Base-by-base conservation (phyloP, 2,888 invertebrate species). In the Penaeus monodon region DNA sequence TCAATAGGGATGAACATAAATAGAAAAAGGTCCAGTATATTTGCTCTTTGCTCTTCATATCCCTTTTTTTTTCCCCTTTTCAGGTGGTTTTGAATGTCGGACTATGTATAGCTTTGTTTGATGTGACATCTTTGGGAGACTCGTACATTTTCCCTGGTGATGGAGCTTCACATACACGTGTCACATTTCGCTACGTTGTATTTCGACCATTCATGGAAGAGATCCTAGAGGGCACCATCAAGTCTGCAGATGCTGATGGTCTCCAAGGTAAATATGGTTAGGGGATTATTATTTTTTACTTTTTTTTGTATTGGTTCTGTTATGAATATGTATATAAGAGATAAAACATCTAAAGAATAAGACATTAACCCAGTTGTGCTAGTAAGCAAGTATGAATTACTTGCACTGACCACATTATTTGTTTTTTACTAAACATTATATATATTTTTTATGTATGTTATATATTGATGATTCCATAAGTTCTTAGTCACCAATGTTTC, bases 191-290 rank as follows among this genome's bases (percentile, higher is more conserved):
- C 78, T 98, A 96, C 92, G 96, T 99, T 76, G 97, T 99, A 1
- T 99, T 99, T 92, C 94, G 98, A 81, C 99, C 99, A 0, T 95
- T 96, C 91, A 94, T 97, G 90, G 99, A 99, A 93, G 99, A 99
- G 93, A 95, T 99, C 86, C 92, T 99, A 24, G 94, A 96, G 89
- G 99, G 99, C 10, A 98, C 97, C 93, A 98, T 99, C 90, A 95
- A 97, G 91, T 96, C 96, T 92, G 97, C 97, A 92, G 96, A 96
- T 91, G 94, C 96, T 90, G 98, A 98, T 92, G 98, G 98, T 76
- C 97, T 99, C 57, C 96, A 97, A 93, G 95, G 96, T 97, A 90
- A 90, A 90, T 86, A 65, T 22, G 29, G 38, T 14, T 63, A 6
- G 33, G 44, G 22, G 38, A 76, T 63, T 81, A 3, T 66, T 81